Base-by-base conservation (phyloP, 2,888 invertebrate species). In the Hypercompe scribonia region DNA sequence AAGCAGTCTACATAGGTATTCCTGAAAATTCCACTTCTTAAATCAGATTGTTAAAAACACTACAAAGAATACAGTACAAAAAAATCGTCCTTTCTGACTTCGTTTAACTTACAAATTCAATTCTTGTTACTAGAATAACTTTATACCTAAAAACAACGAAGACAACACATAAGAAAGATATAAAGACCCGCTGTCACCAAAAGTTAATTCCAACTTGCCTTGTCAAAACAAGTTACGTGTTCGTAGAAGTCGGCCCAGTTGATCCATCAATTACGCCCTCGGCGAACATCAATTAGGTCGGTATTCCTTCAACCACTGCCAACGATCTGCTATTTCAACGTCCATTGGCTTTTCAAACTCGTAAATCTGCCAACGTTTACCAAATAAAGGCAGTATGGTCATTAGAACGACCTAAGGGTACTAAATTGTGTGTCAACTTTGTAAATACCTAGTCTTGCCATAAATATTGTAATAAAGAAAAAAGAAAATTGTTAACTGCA, bases 281-380 rank as follows among this genome's bases (percentile, higher is more conserved):
- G 58, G 73, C 69, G 67, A 68, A 77, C 75, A 74, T 81, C 74
- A 84, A 83, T 84, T 84, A 81, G 74, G 73, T 72, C 70, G 66
- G 46, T 42, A 61, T 71, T 71, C 61, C 54, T 68, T 34, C 68
- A 68, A 33, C 68, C 50, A n/a, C 34, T 68, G 61, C 66, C 66
- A 71, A 66, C 58, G 72, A 80, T 77, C 75, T 70, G 75, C 79
- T 63, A 70, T 83, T 84, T 80, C 65, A 72, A 70, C 74, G 76
- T 69, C 73, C 70, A 80, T 74, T 71, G 72, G 28, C 64, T 71
- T 58, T 58, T 33, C 34, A n/a, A 68, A 67, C 77, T 79, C 83
- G 79, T 85, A 83, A 85, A 85, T 80, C 76, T 71, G 64, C 67
- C 71, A 72, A 68, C 69, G 71, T 84, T 82, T 77, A 58, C 78